Percentiles rank a stretch among this genome's conserved stretches.
These are phyloP conservation scores for Siphlonurus alternatus DNA, from an alignment of 2,888 invertebrate species.

Conservation along the genomic window DNA sequence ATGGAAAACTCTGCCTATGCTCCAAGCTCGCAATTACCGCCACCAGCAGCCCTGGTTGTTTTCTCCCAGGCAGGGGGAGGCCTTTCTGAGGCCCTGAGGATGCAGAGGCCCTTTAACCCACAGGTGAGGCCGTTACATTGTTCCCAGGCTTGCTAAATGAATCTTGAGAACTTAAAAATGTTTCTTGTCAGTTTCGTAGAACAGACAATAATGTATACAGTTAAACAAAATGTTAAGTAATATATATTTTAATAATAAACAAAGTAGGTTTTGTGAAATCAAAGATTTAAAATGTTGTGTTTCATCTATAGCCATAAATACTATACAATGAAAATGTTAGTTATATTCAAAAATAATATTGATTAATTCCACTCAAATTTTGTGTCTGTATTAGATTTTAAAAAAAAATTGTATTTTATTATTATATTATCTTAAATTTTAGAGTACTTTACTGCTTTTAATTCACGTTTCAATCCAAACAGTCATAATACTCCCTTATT, in stretches of 20 bases:
- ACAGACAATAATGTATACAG: neutral
- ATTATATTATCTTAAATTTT: no score
- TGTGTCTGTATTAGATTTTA: no score
- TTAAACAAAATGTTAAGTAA: neutral
- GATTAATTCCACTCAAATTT: no score
- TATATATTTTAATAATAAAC: neutral
- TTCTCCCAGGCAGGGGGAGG: conserved; percentile 58
- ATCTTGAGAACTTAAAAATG: neutral
- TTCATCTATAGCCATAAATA: no score
- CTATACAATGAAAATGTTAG: no score
- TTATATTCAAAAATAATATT: no score
- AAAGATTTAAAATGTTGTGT: neutral
- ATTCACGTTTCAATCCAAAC: no score
- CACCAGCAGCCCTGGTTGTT: conserved; percentile 56
- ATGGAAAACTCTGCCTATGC: conserved; percentile 63
- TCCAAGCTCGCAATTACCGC: conserved; percentile 53
- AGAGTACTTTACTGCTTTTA: no score
- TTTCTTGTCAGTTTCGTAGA: neutral
- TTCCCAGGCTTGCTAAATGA: neutral
- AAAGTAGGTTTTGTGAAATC: neutral
- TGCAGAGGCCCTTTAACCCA: conserved; percentile 57
- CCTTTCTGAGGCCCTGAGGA: conserved; percentile 53
- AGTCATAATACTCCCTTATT: no score
- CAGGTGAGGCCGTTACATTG: conserved; percentile 33
- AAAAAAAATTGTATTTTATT: no score